A percentile compares a stretch with the other conserved stretches of the same genome.
Evolutionary conservation across 92 coral and sea anemone genomes (phyloP).

Genomic region (Parazoanthus swiftii): DNA sequence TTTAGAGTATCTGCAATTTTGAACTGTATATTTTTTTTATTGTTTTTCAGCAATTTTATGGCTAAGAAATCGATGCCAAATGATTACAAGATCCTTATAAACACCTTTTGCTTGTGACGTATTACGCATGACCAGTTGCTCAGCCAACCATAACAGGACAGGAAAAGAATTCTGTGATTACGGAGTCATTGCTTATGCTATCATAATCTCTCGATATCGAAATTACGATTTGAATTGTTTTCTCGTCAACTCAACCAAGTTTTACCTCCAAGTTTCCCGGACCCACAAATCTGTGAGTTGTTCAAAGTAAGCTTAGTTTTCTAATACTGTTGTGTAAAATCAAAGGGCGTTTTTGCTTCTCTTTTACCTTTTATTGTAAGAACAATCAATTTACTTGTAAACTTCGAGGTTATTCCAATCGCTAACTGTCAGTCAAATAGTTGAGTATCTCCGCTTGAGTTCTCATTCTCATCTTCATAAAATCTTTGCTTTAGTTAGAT

Average conservation of each 20-base stretch:
- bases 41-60: too few relatives aligned
- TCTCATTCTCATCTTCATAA: background rate
- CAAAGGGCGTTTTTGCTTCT: background rate
- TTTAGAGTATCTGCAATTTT: background rate
- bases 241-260: slow-evolving; percentile 5
- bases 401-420: background rate
- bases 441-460: background rate
- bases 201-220: slow-evolving; percentile 12
- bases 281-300: slow-evolving; percentile 12
- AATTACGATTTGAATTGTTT: slow-evolving; percentile 2
- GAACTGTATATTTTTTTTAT: background rate
- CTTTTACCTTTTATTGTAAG: background rate
- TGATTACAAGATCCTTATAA: background rate
- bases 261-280: slow-evolving; percentile 20
- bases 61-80: background rate
- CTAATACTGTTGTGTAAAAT: background rate
- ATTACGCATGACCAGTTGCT: slow-evolving; percentile 28
- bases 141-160: slow-evolving; percentile 26
- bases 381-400: background rate
- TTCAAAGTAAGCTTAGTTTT: background rate
- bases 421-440: background rate
- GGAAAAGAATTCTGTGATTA: background rate
- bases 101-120: background rate
- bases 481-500: background rate
- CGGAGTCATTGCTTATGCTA: slow-evolving; percentile 30